phyloP scores from a whole-genome alignment of 2,888 invertebrate genomes.

The Microdon myrmicae region DNA sequence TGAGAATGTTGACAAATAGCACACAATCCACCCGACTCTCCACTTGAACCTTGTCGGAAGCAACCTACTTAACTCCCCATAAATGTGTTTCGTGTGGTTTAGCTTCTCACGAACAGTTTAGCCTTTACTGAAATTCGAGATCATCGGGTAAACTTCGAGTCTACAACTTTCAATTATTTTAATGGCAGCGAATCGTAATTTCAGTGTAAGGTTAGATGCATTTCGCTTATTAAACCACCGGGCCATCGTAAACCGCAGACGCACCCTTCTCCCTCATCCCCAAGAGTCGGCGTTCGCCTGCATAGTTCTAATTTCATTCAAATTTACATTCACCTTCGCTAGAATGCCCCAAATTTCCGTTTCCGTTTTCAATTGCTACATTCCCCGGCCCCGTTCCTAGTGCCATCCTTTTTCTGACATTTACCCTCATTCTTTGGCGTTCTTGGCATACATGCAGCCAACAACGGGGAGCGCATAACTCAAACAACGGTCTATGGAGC shows the following conservation, averaged over 20 bases:
- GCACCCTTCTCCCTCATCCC: not conserved
- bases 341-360: slow-evolving; percentile 25
- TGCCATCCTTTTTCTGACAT: not conserved
- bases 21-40: no score
- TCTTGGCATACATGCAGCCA: not conserved
- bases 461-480: not conserved
- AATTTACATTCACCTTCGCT: slow-evolving; percentile 6
- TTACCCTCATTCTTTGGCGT: not conserved
- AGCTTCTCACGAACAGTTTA: no score
- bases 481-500: not conserved
- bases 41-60: no score
- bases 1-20: no score
- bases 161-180: no score
- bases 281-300: not conserved
- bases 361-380: slow-evolving; percentile 24
- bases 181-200: no score
- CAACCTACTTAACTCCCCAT: no score
- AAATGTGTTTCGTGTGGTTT: no score
- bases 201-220: slow-evolving; percentile 30
- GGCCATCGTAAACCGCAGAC: not conserved
- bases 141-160: no score
- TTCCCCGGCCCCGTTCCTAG: not conserved
- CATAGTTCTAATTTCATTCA: not conserved
- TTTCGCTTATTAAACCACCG: slow-evolving; percentile 9
- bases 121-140: no score